Conservation (phyloP, 92 coral and sea anemone species). For the Umimayanthus chanpuru region DNA sequence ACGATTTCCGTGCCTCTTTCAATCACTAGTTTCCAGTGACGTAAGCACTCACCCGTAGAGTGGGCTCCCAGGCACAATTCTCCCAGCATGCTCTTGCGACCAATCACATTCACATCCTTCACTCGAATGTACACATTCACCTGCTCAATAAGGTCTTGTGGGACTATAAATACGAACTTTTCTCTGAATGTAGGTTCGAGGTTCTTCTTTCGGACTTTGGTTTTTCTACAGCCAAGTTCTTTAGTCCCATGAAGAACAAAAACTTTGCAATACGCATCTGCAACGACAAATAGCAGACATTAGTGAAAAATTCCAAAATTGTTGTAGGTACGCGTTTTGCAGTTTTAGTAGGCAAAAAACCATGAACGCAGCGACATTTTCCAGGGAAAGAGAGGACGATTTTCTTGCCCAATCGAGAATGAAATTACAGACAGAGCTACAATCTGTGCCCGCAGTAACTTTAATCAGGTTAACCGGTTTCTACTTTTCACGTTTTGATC, state of each 20-base stretch:
- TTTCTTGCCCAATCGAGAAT: neutral
- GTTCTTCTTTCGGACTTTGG: conserved; percentile 80
- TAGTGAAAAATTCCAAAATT: too few species aligned
- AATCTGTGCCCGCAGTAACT: neutral
- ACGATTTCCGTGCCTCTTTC: conserved; percentile 72
- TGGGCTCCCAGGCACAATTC: conserved; percentile 86
- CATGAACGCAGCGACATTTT: neutral
- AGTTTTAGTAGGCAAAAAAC: neutral
- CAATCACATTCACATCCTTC: conserved; percentile 79
- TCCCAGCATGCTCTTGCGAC: conserved; percentile 79
- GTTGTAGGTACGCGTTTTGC: too few species aligned
- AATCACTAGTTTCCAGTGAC: conserved; percentile 79
- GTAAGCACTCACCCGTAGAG: conserved; percentile 73
- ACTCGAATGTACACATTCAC: conserved; percentile 84
- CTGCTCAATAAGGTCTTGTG: conserved; percentile 69
- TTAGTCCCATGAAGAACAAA: conserved; percentile 86
- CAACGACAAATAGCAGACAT: neutral
- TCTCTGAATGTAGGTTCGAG: conserved; percentile 80
- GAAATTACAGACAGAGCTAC: neutral
- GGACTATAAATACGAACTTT: conserved; percentile 64
- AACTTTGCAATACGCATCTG: conserved; percentile 90
- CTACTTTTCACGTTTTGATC: too few species aligned
- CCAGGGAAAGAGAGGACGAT: neutral
- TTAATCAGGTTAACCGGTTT: too few species aligned
- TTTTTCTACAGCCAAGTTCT: conserved; percentile 70